phyloP scores from a whole-genome alignment of 2,797 vertebrate genomes.

The Anomalospiza imberbis region DNA sequence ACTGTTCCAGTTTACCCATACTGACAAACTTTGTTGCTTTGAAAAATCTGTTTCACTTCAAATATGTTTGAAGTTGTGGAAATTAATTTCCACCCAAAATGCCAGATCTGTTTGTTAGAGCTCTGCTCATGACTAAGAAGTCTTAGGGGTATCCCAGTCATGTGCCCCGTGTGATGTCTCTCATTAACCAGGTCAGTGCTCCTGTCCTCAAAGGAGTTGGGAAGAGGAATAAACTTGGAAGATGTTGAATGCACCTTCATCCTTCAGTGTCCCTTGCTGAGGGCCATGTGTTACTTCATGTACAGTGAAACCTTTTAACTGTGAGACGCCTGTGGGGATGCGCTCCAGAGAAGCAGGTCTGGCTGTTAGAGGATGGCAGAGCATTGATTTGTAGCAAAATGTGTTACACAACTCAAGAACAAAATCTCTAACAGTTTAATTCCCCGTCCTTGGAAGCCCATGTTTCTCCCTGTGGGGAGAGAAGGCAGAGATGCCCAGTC shows the following conservation, averaged over 20 bases:
- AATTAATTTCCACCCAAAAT: neutral
- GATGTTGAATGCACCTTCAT: neutral
- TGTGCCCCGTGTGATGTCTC: neutral
- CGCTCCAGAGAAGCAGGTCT: neutral
- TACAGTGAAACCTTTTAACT: neutral
- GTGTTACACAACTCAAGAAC: neutral
- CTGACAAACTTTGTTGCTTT: neutral
- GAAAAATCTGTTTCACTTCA: neutral
- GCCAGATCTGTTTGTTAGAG: neutral
- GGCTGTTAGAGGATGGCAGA: neutral
- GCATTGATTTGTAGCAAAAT: neutral
- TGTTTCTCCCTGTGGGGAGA: neutral
- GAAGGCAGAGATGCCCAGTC: neutral
- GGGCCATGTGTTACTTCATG: fast-evolving
- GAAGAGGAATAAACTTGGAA: neutral
- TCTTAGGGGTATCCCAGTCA: neutral
- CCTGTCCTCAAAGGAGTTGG: neutral
- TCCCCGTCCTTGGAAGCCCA: neutral
- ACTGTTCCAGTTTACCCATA: neutral
- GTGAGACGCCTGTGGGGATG: neutral
- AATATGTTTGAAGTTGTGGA: neutral
- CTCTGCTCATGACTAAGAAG: neutral
- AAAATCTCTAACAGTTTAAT: neutral
- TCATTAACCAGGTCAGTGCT: neutral
- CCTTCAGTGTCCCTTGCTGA: neutral